These are phyloP conservation scores for Rhinichthys osculus DNA, from an alignment of 2,797 vertebrate genomes.

Conservation along the genomic window DNA sequence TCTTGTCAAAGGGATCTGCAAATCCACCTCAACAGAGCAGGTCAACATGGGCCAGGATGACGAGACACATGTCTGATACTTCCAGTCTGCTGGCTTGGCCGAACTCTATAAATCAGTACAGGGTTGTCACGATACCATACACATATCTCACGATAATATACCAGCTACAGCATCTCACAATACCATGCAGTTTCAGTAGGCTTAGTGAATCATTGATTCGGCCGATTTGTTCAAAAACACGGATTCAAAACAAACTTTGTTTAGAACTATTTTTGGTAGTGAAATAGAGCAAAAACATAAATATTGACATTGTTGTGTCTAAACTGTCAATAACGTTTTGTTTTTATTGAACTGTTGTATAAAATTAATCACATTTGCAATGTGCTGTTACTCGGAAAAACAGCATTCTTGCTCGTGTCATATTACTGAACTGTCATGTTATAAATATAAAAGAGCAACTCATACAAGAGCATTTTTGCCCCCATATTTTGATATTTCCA, in stretches of 20 bases:
- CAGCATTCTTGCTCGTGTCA: neutral
- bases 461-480: neutral
- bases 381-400: neutral
- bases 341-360: too few relatives aligned
- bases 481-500: neutral
- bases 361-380: neutral
- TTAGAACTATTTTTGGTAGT: neutral
- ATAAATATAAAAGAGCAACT: neutral
- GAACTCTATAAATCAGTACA: conserved; percentile 79
- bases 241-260: neutral
- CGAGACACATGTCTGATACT: conserved; percentile 85
- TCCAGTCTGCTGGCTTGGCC: conserved; percentile 94
- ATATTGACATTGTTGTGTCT: neutral
- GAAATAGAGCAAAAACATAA: neutral
- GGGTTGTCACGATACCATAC: neutral
- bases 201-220: neutral
- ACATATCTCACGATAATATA: neutral
- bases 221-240: neutral
- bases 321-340: too few relatives aligned
- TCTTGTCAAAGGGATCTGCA: conserved; percentile 83
- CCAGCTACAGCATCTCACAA: neutral
- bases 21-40: conserved; percentile 84
- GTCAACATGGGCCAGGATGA: conserved; percentile 84
- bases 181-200: neutral
- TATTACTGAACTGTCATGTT: neutral